phyloP scores from a whole-genome alignment of 2,888 invertebrate species.

The Actias luna region DNA sequence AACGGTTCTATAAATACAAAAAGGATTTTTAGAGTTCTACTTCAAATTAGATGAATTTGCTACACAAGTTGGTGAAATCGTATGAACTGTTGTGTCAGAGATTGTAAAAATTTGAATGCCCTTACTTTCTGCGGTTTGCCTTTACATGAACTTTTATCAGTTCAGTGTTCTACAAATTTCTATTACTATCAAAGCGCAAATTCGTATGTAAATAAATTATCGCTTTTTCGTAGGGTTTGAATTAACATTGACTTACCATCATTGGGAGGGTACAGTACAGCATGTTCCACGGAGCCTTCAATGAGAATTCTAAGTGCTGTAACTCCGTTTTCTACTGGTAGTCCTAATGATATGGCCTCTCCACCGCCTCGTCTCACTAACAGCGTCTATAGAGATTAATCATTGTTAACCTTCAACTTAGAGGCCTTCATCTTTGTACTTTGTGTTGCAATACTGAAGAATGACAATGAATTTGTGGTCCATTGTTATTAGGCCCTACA shows the following conservation, averaged over 20 bases:
- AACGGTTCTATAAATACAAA: no score
- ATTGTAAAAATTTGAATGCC: no score
- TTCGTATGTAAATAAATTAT: not conserved
- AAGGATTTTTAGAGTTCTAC: no score
- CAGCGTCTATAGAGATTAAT: slow-evolving; percentile 46
- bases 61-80: no score
- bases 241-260: slow-evolving; percentile 52
- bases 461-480: not conserved
- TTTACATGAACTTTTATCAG: no score
- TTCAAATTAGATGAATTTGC: no score
- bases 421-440: not conserved
- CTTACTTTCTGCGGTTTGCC: no score
- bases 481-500: no score
- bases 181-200: not conserved
- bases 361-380: slow-evolving; percentile 62
- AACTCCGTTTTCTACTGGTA: slow-evolving; percentile 71
- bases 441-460: not conserved
- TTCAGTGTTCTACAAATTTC: no score
- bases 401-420: not conserved
- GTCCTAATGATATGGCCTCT: slow-evolving; percentile 62
- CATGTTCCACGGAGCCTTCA: slow-evolving; percentile 73
- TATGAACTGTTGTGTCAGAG: no score
- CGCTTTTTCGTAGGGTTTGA: not conserved
- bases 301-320: slow-evolving; percentile 63
- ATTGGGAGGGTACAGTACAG: slow-evolving; percentile 70